Evolutionary conservation across 2,888 invertebrate species (phyloP).

Genomic region (Tetanocera ferruginea): DNA sequence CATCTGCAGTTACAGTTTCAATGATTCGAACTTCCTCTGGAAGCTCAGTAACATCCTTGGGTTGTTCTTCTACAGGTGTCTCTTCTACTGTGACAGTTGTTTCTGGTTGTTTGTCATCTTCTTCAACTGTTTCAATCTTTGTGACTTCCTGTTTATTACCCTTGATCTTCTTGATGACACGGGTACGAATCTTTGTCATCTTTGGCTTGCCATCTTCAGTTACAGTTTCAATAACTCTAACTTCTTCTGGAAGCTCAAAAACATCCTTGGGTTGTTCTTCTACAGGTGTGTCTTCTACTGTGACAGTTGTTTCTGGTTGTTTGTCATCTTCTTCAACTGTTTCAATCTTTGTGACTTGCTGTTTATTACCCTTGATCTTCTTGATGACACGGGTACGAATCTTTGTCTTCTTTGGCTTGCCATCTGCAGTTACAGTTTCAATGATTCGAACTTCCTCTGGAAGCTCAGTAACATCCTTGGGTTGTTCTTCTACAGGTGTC

Average conservation of each 20-base stretch:
- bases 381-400: constrained; percentile 37
- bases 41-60: constrained; percentile 44
- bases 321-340: constrained; percentile 35
- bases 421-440: constrained; percentile 34
- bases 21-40: constrained; percentile 47
- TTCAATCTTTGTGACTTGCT: constrained; percentile 31
- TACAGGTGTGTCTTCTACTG: constrained; percentile 32
- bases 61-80: constrained; percentile 34
- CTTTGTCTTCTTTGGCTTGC: constrained; percentile 36
- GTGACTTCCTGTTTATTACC: constrained; percentile 49
- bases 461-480: constrained; percentile 12
- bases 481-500: constrained; percentile 23
- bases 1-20: constrained; percentile 47
- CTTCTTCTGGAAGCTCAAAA: constrained; percentile 33
- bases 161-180: constrained; percentile 47
- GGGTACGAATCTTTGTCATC: constrained; percentile 44
- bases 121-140: constrained; percentile 45
- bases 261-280: constrained; percentile 28
- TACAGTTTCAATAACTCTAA: constrained; percentile 40
- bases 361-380: constrained; percentile 25
- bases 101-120: constrained; percentile 43
- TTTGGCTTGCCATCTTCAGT: constrained; percentile 44
- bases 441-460: constrained; percentile 30
- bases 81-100: constrained; percentile 46
- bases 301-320: constrained; percentile 36